Evolutionary conservation across 2,888 invertebrate genomes (phyloP), one percentile per base, ranked within the genome.

Genomic region (Pachycephus smyrnensis): DNA sequence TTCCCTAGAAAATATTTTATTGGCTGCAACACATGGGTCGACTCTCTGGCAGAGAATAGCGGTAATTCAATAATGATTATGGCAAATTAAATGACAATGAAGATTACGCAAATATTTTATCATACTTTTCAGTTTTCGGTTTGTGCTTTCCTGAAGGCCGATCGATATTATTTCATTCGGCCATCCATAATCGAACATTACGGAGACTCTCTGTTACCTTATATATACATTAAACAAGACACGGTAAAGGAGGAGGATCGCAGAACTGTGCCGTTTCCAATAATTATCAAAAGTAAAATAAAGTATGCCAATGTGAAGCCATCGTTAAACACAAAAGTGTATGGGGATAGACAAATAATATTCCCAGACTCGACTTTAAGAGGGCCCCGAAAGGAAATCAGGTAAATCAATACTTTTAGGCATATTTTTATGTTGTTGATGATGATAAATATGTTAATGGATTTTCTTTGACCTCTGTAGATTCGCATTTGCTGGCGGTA

Each of bases 401-500:
- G 90, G 91, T 91, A 81, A 4, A 33, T 75, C n/a, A n/a, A 73
- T 9, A 15, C 23, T 71, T 71, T 31, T 1, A 71, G 23, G 33
- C 12, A 31, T 31, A 71, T 12, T 9, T 31, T 3, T 11, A 6
- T 55, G 55, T 0, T 55, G 9, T 55, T 9, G 1, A 40, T 77
- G 74, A 68, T 69, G 79, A 68, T 75, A 69, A 75, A 12, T 31
- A 11, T 78, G 77, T 3, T 2, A 23, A 37, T 76, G 4, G 73
- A 68, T 30, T 11, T 71, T 31, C 33, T 30, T 30, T 32, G 1
- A 55, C 2, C 23, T 55, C n/a, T 83, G 32, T 73, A 91, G 91
- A 82, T 91, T 91, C 78, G 90, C 91, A 11, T 91, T 91, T 76
- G 90, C 90, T 75, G 91, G 91, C 71, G 89, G 91, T 74, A 87